A percentile compares a stretch with the other conserved stretches of the same genome.
Evolutionary conservation across 2,113 vertebrate genomes (phyloP).

Genomic region (Accipiter virgatus): DNA sequence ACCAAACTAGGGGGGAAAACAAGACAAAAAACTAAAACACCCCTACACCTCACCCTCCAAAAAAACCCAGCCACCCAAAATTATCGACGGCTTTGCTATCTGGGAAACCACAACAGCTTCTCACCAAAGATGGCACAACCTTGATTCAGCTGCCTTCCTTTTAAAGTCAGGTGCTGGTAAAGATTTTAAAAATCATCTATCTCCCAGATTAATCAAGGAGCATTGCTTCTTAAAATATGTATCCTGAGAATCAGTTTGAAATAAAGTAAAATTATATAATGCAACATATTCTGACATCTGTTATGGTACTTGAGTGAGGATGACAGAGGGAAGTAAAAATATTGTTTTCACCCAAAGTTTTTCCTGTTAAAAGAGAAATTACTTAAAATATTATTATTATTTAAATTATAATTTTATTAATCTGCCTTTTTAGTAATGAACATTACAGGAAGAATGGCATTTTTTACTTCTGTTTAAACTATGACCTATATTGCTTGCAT

Average conservation of each 20-base stretch:
- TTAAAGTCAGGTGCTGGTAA: not conserved
- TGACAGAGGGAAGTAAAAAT: not conserved
- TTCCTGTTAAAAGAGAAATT: not conserved
- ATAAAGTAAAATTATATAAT: not conserved
- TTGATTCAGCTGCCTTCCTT: not conserved
- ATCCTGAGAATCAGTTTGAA: not conserved
- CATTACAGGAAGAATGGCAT: not conserved
- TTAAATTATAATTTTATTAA: not conserved
- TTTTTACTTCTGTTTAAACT: not conserved
- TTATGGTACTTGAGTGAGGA: not conserved
- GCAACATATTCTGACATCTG: not conserved
- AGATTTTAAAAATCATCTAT: not conserved
- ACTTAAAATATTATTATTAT: not conserved
- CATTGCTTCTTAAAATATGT: not conserved
- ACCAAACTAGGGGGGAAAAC: accelerated
- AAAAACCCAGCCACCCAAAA: not conserved
- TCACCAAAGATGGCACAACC: not conserved
- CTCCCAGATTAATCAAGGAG: not conserved
- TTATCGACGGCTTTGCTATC: not conserved
- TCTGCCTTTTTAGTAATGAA: not conserved
- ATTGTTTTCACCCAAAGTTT: not conserved
- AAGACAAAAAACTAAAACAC: not conserved
- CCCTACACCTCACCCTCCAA: accelerated
- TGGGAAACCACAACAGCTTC: not conserved
- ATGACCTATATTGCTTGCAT: not conserved